Evolutionary conservation across 2,797 vertebrate genomes (phyloP).

Genomic region (Molossus alvarezi): DNA sequence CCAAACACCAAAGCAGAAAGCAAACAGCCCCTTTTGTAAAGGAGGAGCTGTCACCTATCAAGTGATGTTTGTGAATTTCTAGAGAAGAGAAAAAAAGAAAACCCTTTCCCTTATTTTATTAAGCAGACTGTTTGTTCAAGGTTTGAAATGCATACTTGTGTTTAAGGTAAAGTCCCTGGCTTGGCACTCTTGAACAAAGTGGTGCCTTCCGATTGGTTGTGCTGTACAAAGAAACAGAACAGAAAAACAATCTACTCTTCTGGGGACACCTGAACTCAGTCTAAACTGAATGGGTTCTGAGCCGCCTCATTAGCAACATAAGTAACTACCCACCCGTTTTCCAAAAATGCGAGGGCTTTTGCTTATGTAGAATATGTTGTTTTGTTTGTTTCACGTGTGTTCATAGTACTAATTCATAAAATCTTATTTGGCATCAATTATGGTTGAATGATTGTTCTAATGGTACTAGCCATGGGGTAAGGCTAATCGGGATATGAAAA

Average conservation of each 20-base stretch:
- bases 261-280: conserved; percentile 28
- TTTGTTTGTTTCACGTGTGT: not conserved
- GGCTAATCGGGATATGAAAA: not conserved
- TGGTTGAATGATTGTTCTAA: not conserved
- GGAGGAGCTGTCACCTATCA: conserved; percentile 91
- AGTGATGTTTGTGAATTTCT: conserved; percentile 90
- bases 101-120: conserved; percentile 88
- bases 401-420: not conserved
- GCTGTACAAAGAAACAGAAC: conserved; percentile 67
- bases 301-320: not conserved
- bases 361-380: not conserved
- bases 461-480: not conserved
- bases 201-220: conserved; percentile 71
- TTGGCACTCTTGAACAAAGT: conserved; percentile 80
- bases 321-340: not conserved
- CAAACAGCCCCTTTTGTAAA: conserved; percentile 89
- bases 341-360: not conserved
- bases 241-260: conserved; percentile 56
- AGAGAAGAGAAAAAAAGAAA: conserved; percentile 85
- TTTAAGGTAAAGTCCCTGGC: conserved; percentile 80
- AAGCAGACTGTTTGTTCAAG: conserved; percentile 90
- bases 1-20: conserved; percentile 91
- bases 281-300: not conserved
- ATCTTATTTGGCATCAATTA: not conserved
- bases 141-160: conserved; percentile 88